Evolutionary conservation across 2,797 vertebrate genomes (phyloP), one percentile per base, ranked within the genome.

Genomic region (Hozukius guyotensis): DNA sequence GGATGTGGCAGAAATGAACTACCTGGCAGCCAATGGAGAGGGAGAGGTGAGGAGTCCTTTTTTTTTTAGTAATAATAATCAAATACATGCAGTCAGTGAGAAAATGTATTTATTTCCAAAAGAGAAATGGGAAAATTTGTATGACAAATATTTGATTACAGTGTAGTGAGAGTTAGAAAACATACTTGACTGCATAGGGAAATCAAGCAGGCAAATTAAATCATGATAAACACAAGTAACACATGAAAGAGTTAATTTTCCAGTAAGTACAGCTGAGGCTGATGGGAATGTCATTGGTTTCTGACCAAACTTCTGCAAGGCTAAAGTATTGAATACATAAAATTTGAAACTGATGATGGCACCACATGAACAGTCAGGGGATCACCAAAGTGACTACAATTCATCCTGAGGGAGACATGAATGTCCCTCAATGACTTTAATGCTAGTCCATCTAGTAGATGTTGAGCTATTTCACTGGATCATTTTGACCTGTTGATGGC

Each of bases 1-100:
- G 77, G 98, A 99, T 80, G 97, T 99, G 68, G 92, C 96, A 83
- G 98, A 99, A 84, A 99, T 99, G 98, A 99, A 98, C 91, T 99
- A 99, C 85, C 92, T 96, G 70, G 96, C 98, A 80, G 92, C 94
- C 73, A 97, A 96, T 56, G 98, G 98, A 32, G 97, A 99, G 86
- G 98, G 98, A 56, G 98, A 99, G 96, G 98, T 99, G 88, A 95
- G 84, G 27, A 71, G 46, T 18, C 95, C 2, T 12, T 14, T 25
- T 72, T 70, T 42, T 16, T 16, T 13, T 8, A 7, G 6, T 6
- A n/a, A 69, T 24, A 2, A 14, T 18, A n/a, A 25, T 63, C 8
- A 49, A 69, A 61, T 5, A 29, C 66, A 52, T n/a, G 3, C 12
- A 29, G 24, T n/a, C 9, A 0, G 22, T 59, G 0, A 13, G 1